phyloP scores from a whole-genome alignment of 1,140 invertebrate genomes.

The Cylas formicarius region DNA sequence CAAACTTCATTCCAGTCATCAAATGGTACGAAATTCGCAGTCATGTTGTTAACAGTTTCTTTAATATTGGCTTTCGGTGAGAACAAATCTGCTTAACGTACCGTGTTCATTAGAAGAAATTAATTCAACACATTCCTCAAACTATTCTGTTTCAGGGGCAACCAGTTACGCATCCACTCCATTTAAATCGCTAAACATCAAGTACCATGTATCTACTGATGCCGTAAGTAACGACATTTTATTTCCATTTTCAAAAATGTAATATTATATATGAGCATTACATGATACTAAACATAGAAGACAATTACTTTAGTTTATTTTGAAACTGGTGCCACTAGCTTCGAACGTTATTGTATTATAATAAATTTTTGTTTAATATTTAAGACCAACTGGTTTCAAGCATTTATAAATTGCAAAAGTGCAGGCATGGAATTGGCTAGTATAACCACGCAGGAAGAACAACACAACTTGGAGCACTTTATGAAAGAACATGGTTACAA shows the following conservation, averaged over 20 bases:
- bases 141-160: slow-evolving; percentile 1
- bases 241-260: not conserved
- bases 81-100: no score
- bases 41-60: no score
- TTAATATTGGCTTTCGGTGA: no score
- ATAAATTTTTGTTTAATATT: slow-evolving; percentile 4
- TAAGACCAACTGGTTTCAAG: slow-evolving; percentile 18
- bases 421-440: slow-evolving; percentile 17
- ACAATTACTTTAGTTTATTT: slow-evolving; percentile 2
- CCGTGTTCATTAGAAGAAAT: no score
- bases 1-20: no score
- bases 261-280: slow-evolving; percentile 4
- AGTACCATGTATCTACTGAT: not conserved
- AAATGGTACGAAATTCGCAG: no score
- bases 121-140: not conserved
- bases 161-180: no score
- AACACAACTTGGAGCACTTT: slow-evolving; percentile 6
- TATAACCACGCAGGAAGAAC: slow-evolving; percentile 6
- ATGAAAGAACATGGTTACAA: slow-evolving; percentile 8
- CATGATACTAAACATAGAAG: not conserved
- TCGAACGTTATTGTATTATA: not conserved
- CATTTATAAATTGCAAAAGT: slow-evolving; percentile 15
- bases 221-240: not conserved
- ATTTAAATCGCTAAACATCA: no score
- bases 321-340: not conserved